Percentiles rank a stretch among this genome's conserved stretches.
phyloP scores from a whole-genome alignment of 1,140 invertebrate species.

The Drosophila teissieri region DNA sequence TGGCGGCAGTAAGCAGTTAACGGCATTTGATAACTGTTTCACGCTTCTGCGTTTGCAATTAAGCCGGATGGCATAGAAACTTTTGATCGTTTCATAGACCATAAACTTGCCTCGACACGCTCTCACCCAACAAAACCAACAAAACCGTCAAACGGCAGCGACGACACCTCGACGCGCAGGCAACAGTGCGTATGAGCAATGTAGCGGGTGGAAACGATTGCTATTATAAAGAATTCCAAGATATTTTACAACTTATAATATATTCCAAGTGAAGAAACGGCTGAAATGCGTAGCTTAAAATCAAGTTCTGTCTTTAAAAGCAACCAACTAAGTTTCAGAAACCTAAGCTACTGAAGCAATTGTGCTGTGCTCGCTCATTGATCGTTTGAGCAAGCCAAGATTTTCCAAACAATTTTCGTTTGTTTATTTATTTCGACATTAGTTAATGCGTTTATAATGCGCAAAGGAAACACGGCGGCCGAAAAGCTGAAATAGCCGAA shows the following conservation, averaged over 20 bases:
- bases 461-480: constrained; percentile 43
- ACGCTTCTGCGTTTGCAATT: constrained; percentile 66
- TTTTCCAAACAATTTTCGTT: constrained; percentile 56
- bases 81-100: constrained; percentile 77
- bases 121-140: constrained; percentile 40
- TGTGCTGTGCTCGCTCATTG: constrained; percentile 33
- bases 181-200: constrained; percentile 79
- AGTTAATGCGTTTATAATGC: constrained; percentile 81
- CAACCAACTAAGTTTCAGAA: no score
- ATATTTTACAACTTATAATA: background rate
- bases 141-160: constrained; percentile 18
- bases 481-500: background rate
- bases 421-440: constrained; percentile 77
- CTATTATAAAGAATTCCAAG: background rate
- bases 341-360: background rate
- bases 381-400: constrained; percentile 37
- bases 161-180: constrained; percentile 17
- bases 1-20: constrained; percentile 52
- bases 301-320: background rate
- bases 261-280: background rate
- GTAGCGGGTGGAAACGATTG: background rate
- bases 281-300: background rate
- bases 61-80: constrained; percentile 69
- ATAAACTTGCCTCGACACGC: constrained; percentile 64
- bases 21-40: constrained; percentile 75